These are phyloP conservation scores for Andrena haemorrhoa DNA, from an alignment of 2,888 invertebrate genomes.

Conservation along the genomic window DNA sequence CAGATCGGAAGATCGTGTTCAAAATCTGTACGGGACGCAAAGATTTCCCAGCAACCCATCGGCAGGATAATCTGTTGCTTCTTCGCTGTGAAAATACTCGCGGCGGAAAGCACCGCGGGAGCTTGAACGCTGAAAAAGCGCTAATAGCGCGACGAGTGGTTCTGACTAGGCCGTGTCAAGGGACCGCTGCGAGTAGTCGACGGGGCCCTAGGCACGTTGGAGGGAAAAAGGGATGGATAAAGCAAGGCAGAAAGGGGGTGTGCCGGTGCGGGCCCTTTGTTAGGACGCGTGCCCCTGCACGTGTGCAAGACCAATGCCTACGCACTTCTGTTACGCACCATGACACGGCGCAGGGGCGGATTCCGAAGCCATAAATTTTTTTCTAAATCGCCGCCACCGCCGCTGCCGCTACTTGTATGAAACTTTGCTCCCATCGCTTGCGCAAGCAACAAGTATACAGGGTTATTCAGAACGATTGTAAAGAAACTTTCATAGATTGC, in stretches of 20 bases:
- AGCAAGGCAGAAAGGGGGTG: constrained; percentile 69
- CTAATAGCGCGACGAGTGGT: constrained; percentile 64
- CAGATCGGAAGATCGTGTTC: too few species aligned
- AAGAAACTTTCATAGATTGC: too few species aligned
- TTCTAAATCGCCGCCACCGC: constrained; percentile 29
- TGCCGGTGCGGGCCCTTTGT: constrained; percentile 83
- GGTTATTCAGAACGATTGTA: too few species aligned
- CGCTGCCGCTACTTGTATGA: not conserved
- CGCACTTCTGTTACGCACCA: constrained; percentile 76
- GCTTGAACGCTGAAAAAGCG: constrained; percentile 58
- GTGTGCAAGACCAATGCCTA: constrained; percentile 84
- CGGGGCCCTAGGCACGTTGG: constrained; percentile 48
- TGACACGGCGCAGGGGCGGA: constrained; percentile 60
- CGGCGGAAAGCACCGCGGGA: constrained; percentile 59
- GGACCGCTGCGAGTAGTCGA: constrained; percentile 49
- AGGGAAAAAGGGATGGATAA: constrained; percentile 68
- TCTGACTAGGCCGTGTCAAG: constrained; percentile 48
- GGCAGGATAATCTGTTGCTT: constrained; percentile 46
- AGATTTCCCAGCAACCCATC: too few species aligned
- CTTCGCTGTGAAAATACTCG: constrained; percentile 41
- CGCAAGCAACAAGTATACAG: constrained; percentile 50
- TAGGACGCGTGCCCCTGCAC: constrained; percentile 84
- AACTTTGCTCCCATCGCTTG: constrained; percentile 11
- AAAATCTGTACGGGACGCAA: too few species aligned
- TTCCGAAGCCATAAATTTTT: constrained; percentile 59